Evolutionary conservation across 2,888 invertebrate species (phyloP).

Genomic region (Torymus tubicola): DNA sequence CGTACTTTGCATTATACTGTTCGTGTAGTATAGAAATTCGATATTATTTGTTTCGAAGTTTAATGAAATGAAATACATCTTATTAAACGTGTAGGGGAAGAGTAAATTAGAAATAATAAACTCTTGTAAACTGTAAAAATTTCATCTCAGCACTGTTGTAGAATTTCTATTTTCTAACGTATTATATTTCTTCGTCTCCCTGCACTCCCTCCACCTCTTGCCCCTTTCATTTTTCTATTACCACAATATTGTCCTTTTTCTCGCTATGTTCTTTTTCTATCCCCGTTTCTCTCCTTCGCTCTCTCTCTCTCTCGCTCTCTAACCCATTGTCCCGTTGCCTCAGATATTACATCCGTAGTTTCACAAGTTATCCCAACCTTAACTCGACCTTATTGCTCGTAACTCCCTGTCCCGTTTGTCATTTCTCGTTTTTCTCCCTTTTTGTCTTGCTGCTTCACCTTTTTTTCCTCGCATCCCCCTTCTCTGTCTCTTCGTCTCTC

Average conservation of each 20-base stretch:
- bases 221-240: constrained; percentile 38
- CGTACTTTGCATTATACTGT: too few species aligned
- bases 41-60: too few species aligned
- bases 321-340: too few species aligned
- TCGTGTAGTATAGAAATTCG: too few species aligned
- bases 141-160: neutral
- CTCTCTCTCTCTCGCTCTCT: too few species aligned
- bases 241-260: constrained; percentile 42
- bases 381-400: constrained; percentile 34
- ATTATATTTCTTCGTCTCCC: constrained; percentile 9
- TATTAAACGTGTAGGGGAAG: too few species aligned
- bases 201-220: constrained; percentile 12
- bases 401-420: constrained; percentile 28
- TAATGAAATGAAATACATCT: too few species aligned
- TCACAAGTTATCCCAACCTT: constrained; percentile 30
- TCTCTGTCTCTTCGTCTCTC: neutral
- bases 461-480: neutral
- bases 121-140: neutral
- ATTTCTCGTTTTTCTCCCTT: constrained; percentile 10
- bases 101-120: too few species aligned
- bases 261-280: constrained; percentile 31
- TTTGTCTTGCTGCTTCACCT: neutral
- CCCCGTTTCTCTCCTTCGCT: neutral
- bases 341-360: constrained; percentile 26
- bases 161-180: neutral